Evolutionary conservation across 2,113 vertebrate genomes (phyloP), one percentile per base, ranked within the genome.

Genomic region (Xyliphius kryptos): DNA sequence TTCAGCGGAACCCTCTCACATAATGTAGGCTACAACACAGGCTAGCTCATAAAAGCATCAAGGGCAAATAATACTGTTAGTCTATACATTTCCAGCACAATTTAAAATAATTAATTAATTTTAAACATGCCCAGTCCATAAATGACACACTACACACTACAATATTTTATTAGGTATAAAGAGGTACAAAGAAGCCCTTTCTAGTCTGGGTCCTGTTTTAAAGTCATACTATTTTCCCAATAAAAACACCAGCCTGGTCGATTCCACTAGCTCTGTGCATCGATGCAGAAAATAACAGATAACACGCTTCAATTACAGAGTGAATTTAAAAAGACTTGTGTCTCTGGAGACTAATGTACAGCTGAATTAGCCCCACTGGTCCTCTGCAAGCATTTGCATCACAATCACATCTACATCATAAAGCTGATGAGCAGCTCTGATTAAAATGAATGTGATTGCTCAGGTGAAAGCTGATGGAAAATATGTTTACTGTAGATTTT

Each of bases 271-370:
- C 83, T 77, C 77, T 79, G 79, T 61, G 79, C 84, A 83, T 86
- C 79, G 76, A 88, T 82, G 86, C 89, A 85, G 90, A 94, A 92
- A 93, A 92, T 79, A 80, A 80, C 81, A 86, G 83, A 87, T 83
- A 88, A 83, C 87, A 77, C 87, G 79, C 81, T 79, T 86, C 86
- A 86, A 82, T 89, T 89, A 89, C 87, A 82, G 83, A 77, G 77
- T 75, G 74, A 73, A 81, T 69, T 80, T 80, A 85, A 87, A 89
- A 89, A 89, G 80, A 79, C 78, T 74, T 80, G 84, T 13, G 66
- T 81, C 85, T 77, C 83, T 14, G 80, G 81, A 83, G 81, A 54
- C 36, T 32, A 61, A 26, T 61, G 76, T 51, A 63, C 77, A 56
- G 67, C 64, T 73, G 70, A 81, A 85, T 87, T 79, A 86, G 80